phyloP scores from a whole-genome alignment of 2,797 vertebrate species.

The Coregonus sp. region DNA sequence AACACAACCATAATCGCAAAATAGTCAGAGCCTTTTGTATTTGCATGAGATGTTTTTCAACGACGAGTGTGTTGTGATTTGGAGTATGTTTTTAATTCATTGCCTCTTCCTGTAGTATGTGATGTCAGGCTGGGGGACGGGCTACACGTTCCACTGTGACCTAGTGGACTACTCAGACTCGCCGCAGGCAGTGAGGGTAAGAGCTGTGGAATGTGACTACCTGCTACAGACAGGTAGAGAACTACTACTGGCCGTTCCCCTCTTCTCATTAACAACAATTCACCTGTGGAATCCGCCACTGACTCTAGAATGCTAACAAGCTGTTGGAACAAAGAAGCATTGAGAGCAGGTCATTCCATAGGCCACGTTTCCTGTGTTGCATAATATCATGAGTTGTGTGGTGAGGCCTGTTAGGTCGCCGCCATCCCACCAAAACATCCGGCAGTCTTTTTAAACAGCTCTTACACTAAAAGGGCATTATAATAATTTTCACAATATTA shows the following conservation, averaged over 20 bases:
- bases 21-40: no score
- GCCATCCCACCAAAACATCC: no score
- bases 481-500: no score
- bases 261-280: neutral
- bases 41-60: no score
- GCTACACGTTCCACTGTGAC: slow-evolving; percentile 92
- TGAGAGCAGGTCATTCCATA: neutral
- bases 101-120: slow-evolving; percentile 79
- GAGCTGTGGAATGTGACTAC: slow-evolving; percentile 44
- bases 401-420: no score
- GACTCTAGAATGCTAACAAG: neutral
- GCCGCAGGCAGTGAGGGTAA: slow-evolving; percentile 88
- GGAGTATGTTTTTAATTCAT: no score
- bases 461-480: no score
- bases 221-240: neutral
- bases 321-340: neutral
- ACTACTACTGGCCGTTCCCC: neutral
- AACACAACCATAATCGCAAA: no score
- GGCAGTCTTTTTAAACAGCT: no score
- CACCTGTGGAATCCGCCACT: neutral
- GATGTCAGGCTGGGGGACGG: slow-evolving; percentile 97
- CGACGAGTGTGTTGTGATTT: no score
- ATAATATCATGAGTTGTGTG: no score
- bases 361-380: neutral
- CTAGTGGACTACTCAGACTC: slow-evolving; percentile 88